Evolutionary conservation across 2,113 vertebrate species (phyloP), one percentile per base, ranked within the genome.

Genomic region (Furnarius figulus): DNA sequence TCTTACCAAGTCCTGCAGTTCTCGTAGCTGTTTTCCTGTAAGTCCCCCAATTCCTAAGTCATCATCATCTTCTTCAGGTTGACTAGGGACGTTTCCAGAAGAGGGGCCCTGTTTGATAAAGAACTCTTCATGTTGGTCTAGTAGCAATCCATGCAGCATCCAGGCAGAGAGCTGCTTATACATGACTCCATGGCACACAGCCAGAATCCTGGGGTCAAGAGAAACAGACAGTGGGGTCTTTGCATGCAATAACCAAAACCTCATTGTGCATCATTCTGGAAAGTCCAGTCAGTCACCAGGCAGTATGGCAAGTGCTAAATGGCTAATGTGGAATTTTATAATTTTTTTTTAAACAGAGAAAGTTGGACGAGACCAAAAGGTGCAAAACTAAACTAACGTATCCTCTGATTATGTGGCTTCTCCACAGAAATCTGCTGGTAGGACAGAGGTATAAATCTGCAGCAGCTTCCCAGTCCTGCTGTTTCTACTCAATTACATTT

Each of bases 161-260:
- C 99, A 99, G 40, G 99, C 99, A 7, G 99, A 99, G 12, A 99
- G 98, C 98, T 99, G 99, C 88, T 99, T 99, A 94, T 99, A 99
- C 99, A 99, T 99, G 89, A 99, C 99, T 20, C 99, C 99, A 4
- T 99, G 99, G 89, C 99, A 99, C 82, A 99, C 99, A 0, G 99
- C 99, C 42, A 99, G 98, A 92, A 99, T 99, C 98, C 99, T 99
- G 97, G 79, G 55, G 44, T 27, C 59, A 63, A 59, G 42, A 85
- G 21, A 93, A 96, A 90, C 12, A 66, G 47, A 83, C 42, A 73
- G 37, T 31, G 27, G n/a, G 33, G 22, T 25, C 17, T 61, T 39
- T 6, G 33, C 52, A 79, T 1, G 4, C 23, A 85, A 39, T 30
- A 67, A 86, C 46, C 44, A 66, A 84, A 87, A 87, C 27, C 12